phyloP scores from a whole-genome alignment of 1,140 invertebrate species.

The Lordiphosa mommai region DNA sequence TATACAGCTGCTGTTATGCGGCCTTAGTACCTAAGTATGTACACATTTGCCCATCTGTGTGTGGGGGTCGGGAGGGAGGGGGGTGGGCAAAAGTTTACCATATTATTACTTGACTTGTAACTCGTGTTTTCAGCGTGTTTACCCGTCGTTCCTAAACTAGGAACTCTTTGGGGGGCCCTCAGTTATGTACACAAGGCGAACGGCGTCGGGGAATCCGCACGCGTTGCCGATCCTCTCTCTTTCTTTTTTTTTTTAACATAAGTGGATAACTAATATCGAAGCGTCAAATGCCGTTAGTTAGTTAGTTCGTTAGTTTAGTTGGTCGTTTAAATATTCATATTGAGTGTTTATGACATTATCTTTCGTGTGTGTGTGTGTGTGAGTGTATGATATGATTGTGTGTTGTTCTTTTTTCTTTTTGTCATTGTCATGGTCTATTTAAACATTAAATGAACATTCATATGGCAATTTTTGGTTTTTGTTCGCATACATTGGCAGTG shows the following conservation, averaged over 20 bases:
- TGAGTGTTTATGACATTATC: background rate
- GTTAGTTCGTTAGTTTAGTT: slow-evolving; percentile 39
- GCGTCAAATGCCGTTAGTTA: slow-evolving; percentile 24
- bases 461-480: slow-evolving; percentile 22
- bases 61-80: background rate
- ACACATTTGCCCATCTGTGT: slow-evolving; percentile 31
- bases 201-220: background rate
- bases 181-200: slow-evolving; percentile 37
- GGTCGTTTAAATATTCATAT: slow-evolving; percentile 37
- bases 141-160: slow-evolving; percentile 62
- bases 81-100: slow-evolving; percentile 4
- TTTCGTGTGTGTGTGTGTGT: slow-evolving; percentile 6
- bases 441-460: slow-evolving; percentile 15
- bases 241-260: slow-evolving; percentile 8
- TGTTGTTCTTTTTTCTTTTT: slow-evolving; percentile 31
- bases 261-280: slow-evolving; percentile 32
- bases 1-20: slow-evolving; percentile 59
- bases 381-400: slow-evolving; percentile 64
- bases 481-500: slow-evolving; percentile 53
- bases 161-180: slow-evolving; percentile 57
- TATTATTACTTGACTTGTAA: slow-evolving; percentile 63
- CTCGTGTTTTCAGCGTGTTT: slow-evolving; percentile 40
- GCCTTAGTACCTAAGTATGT: slow-evolving; percentile 45
- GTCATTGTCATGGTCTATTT: slow-evolving; percentile 46
- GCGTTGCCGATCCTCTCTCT: slow-evolving; percentile 15